phyloP scores from a whole-genome alignment of 2,888 invertebrate species.

The Trachelus troglodyta region DNA sequence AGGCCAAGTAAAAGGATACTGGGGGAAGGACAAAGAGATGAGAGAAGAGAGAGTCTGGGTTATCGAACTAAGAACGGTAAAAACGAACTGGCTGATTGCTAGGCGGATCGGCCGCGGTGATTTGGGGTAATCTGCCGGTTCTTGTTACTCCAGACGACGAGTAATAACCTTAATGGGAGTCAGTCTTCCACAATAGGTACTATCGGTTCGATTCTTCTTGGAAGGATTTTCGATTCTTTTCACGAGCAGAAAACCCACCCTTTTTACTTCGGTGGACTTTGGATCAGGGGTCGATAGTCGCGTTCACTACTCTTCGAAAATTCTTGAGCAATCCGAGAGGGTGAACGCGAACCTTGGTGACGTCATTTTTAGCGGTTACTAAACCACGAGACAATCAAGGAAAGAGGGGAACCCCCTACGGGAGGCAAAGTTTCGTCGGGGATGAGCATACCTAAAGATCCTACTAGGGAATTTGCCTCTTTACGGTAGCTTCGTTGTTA shows the following conservation, averaged over 20 bases:
- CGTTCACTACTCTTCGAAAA: not conserved
- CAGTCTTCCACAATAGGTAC: slow-evolving; percentile 40
- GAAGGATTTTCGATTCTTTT: not conserved
- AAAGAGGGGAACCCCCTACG: slow-evolving; percentile 20
- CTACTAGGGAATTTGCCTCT: not conserved
- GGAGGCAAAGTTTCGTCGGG: slow-evolving; percentile 23
- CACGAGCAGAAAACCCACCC: not conserved
- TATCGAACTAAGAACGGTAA: slow-evolving; percentile 29
- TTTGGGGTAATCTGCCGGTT: slow-evolving; percentile 61
- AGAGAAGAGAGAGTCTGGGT: slow-evolving; percentile 22
- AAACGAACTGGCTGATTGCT: slow-evolving; percentile 54
- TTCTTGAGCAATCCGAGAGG: not conserved
- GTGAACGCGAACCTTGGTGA: not conserved
- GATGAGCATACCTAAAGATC: slow-evolving; percentile 1
- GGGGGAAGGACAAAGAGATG: slow-evolving; percentile 20
- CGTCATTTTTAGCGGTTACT: not conserved
- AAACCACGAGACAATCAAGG: not conserved
- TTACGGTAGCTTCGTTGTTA: not conserved
- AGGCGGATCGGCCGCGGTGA: slow-evolving; percentile 60
- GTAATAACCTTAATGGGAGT: slow-evolving; percentile 62
- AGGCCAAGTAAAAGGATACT: slow-evolving; percentile 8
- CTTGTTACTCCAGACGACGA: slow-evolving; percentile 60
- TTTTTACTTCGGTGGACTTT: not conserved
- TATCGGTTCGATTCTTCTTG: slow-evolving; percentile 35
- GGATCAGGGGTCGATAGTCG: not conserved